These are phyloP conservation scores for Molossus molossus DNA, from an alignment of 2,797 vertebrate genomes.

Conservation along the genomic window DNA sequence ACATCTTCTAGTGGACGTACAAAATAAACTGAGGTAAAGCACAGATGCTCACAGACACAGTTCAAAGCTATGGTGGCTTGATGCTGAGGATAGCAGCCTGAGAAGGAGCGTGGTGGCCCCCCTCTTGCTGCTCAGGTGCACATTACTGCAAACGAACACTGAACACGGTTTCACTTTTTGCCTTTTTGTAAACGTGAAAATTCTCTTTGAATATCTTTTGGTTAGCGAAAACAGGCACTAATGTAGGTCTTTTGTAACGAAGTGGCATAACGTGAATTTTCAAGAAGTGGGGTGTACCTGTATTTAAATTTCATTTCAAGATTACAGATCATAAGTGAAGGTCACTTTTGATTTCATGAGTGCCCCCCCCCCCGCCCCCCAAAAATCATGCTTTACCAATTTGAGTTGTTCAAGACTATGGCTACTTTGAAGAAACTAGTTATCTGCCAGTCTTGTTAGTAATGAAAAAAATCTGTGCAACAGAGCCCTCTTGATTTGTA, in stretches of 20 bases:
- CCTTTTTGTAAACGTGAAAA: background rate
- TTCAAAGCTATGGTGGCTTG: background rate
- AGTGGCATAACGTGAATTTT: background rate
- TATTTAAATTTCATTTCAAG: conserved; percentile 27
- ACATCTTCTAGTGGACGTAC: background rate
- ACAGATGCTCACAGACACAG: background rate
- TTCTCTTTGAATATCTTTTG: background rate
- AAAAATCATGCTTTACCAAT: background rate
- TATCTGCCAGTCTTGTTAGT: background rate
- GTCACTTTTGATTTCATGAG: background rate
- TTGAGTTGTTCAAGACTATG: background rate
- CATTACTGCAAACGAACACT: background rate
- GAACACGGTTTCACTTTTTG: background rate
- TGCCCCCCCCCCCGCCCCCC: background rate
- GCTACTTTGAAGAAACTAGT: background rate
- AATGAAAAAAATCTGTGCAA: conserved; percentile 4
- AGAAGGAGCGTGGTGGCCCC: background rate
- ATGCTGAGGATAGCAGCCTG: background rate
- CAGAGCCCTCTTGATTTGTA: background rate
- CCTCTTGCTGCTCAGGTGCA: background rate
- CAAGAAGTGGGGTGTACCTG: background rate
- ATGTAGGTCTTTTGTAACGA: background rate
- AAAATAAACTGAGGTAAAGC: background rate
- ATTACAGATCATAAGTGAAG: background rate
- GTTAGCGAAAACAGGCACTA: background rate